Evolutionary conservation across 2,797 vertebrate species (phyloP).

Genomic region (Bufotes viridis): DNA sequence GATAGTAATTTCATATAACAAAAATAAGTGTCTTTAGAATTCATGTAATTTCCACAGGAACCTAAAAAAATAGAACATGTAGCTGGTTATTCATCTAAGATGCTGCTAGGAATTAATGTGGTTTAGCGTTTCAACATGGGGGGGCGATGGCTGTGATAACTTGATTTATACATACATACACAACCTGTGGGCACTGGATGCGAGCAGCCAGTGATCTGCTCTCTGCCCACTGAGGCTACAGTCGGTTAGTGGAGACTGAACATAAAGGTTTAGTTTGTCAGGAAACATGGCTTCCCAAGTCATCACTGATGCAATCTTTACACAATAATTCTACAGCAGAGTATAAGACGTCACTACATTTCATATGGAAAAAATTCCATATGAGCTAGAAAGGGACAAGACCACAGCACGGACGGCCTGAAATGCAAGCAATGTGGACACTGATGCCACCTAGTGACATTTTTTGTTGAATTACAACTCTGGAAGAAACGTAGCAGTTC

Average conservation of each 20-base stretch:
- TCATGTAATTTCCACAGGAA: background rate
- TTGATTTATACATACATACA: background rate
- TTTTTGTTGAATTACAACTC: background rate
- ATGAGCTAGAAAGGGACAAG: background rate
- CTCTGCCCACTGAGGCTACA: too few relatives aligned
- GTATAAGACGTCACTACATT: background rate
- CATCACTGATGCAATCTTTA: background rate
- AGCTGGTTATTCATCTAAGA: background rate
- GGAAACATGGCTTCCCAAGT: background rate
- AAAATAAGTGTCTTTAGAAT: background rate
- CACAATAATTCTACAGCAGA: background rate
- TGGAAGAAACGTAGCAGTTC: background rate
- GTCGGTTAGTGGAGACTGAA: background rate
- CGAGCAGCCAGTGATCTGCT: background rate
- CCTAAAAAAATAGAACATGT: conserved; percentile 1
- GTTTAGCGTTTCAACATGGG: too few relatives aligned
- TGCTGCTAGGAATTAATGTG: too few relatives aligned
- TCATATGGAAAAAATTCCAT: background rate
- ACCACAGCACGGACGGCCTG: too few relatives aligned
- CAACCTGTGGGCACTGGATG: background rate
- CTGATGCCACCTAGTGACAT: background rate
- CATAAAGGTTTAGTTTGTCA: too few relatives aligned
- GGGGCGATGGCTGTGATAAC: background rate
- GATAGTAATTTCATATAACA: background rate
- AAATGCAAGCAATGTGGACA: background rate